Base-by-base conservation (phyloP, 2,113 vertebrate genomes). In the Anolis sagrei region DNA sequence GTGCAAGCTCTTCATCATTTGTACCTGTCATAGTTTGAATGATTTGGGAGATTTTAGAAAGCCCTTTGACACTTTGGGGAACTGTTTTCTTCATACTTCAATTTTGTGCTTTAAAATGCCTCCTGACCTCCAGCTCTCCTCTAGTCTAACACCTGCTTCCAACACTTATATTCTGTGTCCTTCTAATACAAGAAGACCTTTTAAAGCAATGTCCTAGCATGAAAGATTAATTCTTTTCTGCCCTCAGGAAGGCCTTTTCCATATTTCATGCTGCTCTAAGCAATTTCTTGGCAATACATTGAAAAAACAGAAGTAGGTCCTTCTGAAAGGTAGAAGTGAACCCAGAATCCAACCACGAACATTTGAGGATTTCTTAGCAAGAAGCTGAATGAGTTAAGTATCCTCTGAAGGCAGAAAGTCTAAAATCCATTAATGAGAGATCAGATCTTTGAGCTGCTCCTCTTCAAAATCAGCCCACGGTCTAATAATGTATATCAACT, bases 311-410 rank as follows among this genome's bases (percentile, higher is more conserved):
- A 34, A 29, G 7, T 19, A 1, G 13, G 48, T 83, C 83, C 8
- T 89, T 91, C 32, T 36, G 51, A 82, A 79, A 62, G 70, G 48
- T 48, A 85, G 78, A 87, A 23, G 7, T 88, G 80, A 34, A 8
- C 8, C n/a, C 25, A 34, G 39, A 27, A 51, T n/a, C 5, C 27
- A 25, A 25, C 68, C 10, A 27, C 32, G 23, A 54, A 21, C 32
- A 34, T 66, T 7, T 13, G 48, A 39, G 29, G 9, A n/a, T 69
- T 51, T 4, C 16, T 51, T 51, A 51, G 6, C 3, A 68, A 32
- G 25, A 27, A 51, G 66, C 23, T 62, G 11, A 39, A 29, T 62
- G 29, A 10, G 14, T 25, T 13, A 16, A 32, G 3, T 36, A 1
- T 64, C 4, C 27, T 9, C 29, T 54, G 32, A 69, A 69, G 29